Percentiles rank a stretch among this genome's conserved stretches.
These are phyloP conservation scores for Caerostris extrusa DNA, from an alignment of 1,140 invertebrate species.

Conservation along the genomic window DNA sequence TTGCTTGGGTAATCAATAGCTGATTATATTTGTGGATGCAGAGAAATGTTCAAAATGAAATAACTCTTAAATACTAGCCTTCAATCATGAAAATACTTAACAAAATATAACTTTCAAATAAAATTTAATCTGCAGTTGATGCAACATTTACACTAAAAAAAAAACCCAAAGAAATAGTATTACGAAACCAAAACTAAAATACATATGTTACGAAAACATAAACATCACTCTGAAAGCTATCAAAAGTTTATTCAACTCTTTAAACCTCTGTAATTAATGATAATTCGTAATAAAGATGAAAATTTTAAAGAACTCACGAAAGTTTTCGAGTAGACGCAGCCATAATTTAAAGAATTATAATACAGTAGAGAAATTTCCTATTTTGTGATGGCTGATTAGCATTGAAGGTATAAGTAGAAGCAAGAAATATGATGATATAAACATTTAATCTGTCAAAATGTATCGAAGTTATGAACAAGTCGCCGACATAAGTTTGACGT, in stretches of 20 bases:
- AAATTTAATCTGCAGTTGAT: no score
- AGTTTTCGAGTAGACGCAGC: constrained; percentile 74
- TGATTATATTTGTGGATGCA: no score
- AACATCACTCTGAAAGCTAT: background rate
- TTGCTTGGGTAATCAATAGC: no score
- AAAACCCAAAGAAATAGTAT: background rate
- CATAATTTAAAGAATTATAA: constrained; percentile 39
- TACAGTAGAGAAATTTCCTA: background rate
- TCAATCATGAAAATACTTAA: no score
- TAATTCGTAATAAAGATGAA: background rate
- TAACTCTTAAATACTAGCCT: no score
- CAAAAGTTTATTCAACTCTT: background rate
- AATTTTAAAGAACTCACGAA: constrained; percentile 63
- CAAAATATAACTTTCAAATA: no score
- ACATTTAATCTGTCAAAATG: constrained; percentile 71
- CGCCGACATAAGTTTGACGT: constrained; percentile 74
- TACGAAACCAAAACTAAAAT: background rate
- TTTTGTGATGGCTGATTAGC: background rate
- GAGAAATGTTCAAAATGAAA: no score
- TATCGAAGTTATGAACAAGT: constrained; percentile 56
- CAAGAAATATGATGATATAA: constrained; percentile 5
- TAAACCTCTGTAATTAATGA: background rate
- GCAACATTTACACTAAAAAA: no score
- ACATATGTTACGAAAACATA: background rate
- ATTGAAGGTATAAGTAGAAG: constrained; percentile 27